Percentiles rank a stretch among this genome's conserved stretches.
These are phyloP conservation scores for Harpagoxenus sublaevis DNA, from an alignment of 2,888 invertebrate genomes.

Conservation along the genomic window DNA sequence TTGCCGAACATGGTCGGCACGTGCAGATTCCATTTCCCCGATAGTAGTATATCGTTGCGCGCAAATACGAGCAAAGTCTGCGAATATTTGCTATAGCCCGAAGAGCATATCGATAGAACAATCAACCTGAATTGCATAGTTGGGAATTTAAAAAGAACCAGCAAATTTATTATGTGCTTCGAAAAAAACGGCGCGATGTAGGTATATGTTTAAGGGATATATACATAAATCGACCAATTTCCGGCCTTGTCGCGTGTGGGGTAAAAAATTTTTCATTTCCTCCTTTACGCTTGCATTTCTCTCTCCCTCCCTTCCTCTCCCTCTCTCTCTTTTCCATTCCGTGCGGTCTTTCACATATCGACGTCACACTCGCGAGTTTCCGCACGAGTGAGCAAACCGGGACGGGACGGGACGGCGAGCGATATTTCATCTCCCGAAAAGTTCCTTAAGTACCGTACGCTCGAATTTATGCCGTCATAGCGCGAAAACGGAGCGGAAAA, in stretches of 20 bases:
- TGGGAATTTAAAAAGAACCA: neutral
- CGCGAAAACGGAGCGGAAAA: slow-evolving; percentile 42
- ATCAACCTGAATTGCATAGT: neutral
- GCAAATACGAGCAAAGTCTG: neutral
- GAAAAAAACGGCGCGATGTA: neutral
- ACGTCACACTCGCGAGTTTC: slow-evolving; percentile 41
- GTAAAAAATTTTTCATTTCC: slow-evolving; percentile 36
- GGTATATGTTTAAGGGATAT: neutral
- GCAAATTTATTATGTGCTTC: neutral
- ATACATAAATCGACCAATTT: neutral
- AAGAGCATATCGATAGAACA: neutral
- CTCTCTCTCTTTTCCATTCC: neutral
- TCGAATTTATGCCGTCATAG: slow-evolving; percentile 49
- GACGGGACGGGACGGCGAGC: slow-evolving; percentile 39
- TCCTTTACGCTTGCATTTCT: slow-evolving; percentile 9
- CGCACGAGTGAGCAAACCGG: slow-evolving; percentile 12
- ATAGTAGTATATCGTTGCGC: slow-evolving; percentile 9
- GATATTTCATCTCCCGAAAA: slow-evolving; percentile 75
- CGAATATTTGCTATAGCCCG: neutral
- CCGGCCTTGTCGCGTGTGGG: neutral
- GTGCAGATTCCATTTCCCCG: slow-evolving; percentile 10
- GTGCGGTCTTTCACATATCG: slow-evolving; percentile 52
- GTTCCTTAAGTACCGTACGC: slow-evolving; percentile 70
- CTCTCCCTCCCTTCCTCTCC: neutral
- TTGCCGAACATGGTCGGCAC: neutral